phyloP scores from a whole-genome alignment of 2,888 invertebrate species.

The Fragum whitleyi region DNA sequence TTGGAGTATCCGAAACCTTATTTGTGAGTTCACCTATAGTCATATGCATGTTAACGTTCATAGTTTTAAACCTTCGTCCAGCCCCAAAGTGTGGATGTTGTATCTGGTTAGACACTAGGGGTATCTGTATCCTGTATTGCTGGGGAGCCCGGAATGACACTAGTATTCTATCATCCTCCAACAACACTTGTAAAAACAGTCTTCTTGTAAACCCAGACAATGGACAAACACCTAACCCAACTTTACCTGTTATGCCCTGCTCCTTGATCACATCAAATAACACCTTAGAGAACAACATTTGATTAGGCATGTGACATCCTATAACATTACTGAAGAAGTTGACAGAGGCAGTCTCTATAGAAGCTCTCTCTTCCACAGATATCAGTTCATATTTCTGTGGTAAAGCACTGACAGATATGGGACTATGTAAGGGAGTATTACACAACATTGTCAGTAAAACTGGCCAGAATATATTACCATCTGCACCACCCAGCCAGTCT shows the following conservation, averaged over 20 bases:
- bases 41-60: slow-evolving; percentile 91
- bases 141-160: slow-evolving; percentile 88
- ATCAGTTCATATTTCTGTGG: slow-evolving; percentile 75
- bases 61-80: slow-evolving; percentile 90
- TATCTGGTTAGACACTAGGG: slow-evolving; percentile 67
- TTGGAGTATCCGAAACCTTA: slow-evolving; percentile 83
- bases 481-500: slow-evolving; percentile 93
- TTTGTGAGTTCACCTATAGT: slow-evolving; percentile 91
- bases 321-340: slow-evolving; percentile 93
- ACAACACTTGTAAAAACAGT: slow-evolving; percentile 92
- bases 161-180: slow-evolving; percentile 94
- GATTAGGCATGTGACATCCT: slow-evolving; percentile 93
- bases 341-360: slow-evolving; percentile 89
- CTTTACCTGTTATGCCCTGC: slow-evolving; percentile 85
- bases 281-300: slow-evolving; percentile 92
- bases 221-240: slow-evolving; percentile 69
- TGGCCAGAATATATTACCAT: slow-evolving; percentile 94
- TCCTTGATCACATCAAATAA: slow-evolving; percentile 91
- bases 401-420: slow-evolving; percentile 43
- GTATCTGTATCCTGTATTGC: slow-evolving; percentile 74
- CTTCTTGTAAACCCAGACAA: slow-evolving; percentile 95
- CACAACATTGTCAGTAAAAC: slow-evolving; percentile 90
- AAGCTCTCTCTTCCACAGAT: slow-evolving; percentile 79
- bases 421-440: slow-evolving; percentile 75
- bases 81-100: slow-evolving; percentile 91